Evolutionary conservation across 2,113 vertebrate species (phyloP).

Genomic region (Hiodon alosoides): DNA sequence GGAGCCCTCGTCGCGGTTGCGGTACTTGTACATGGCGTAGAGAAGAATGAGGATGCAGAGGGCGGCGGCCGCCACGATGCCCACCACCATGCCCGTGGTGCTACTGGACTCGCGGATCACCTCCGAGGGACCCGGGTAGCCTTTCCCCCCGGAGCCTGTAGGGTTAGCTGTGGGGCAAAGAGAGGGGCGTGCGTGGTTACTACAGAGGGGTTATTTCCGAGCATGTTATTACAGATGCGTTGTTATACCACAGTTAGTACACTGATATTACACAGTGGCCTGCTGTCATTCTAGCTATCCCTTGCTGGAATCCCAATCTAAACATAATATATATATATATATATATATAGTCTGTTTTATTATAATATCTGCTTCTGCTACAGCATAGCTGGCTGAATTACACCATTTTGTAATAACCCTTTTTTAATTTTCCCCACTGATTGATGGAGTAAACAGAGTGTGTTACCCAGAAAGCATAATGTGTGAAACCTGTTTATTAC

Average conservation of each 20-base stretch:
- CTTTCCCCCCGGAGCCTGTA: constrained; percentile 75
- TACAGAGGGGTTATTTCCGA: no score
- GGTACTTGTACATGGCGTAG: constrained; percentile 99
- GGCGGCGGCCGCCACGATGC: constrained; percentile 89
- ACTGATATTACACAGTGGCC: no score
- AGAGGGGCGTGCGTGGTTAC: constrained; percentile 30
- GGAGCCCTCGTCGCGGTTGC: constrained; percentile 94
- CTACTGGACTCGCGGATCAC: constrained; percentile 94
- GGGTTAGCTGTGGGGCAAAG: constrained; percentile 76
- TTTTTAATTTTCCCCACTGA: not conserved
- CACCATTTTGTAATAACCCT: no score
- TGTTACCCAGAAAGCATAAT: not conserved
- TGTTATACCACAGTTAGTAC: no score
- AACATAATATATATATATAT: no score
- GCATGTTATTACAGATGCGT: no score
- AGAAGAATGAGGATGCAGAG: constrained; percentile 98
- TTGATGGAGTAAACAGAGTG: not conserved
- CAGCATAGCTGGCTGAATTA: no score
- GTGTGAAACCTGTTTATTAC: no score
- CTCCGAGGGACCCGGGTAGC: constrained; percentile 77
- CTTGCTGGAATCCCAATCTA: no score
- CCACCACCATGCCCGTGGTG: constrained; percentile 97
- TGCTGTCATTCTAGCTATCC: no score
- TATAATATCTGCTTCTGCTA: no score
- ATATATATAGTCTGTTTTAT: no score